These are phyloP conservation scores for Dromiciops gliroides DNA, from an alignment of 2,113 vertebrate species.

Conservation along the genomic window DNA sequence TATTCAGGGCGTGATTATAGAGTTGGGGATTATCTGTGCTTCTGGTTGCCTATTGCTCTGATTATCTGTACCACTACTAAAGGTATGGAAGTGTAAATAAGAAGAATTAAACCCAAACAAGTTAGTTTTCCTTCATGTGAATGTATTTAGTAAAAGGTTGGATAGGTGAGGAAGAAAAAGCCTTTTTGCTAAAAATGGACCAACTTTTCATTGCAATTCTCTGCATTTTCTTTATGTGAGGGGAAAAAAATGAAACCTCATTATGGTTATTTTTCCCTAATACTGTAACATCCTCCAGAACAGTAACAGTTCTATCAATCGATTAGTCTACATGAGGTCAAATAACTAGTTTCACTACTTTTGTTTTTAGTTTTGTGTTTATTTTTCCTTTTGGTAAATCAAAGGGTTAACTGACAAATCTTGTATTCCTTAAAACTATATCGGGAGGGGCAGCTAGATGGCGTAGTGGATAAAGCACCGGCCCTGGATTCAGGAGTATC, in stretches of 20 bases:
- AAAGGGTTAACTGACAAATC: neutral
- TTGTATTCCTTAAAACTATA: neutral
- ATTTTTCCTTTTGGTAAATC: neutral
- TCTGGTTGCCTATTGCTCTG: conserved; percentile 49
- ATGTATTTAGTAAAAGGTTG: conserved; percentile 36
- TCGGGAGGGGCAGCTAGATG: too few relatives aligned
- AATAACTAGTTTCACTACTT: neutral
- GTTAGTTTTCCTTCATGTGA: conserved; percentile 36
- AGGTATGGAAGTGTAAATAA: neutral
- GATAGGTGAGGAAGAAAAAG: neutral
- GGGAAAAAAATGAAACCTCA: neutral
- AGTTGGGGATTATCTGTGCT: conserved; percentile 67
- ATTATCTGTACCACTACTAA: conserved; percentile 39
- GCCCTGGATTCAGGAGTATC: too few relatives aligned
- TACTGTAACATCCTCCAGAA: neutral
- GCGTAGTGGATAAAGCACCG: too few relatives aligned
- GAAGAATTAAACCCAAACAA: conserved; percentile 40
- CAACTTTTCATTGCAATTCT: conserved; percentile 29
- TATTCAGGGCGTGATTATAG: conserved; percentile 68
- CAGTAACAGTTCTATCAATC: neutral
- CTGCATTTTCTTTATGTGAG: neutral
- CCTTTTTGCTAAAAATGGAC: conserved; percentile 11
- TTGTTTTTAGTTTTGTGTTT: neutral
- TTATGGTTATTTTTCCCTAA: neutral
- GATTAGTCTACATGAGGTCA: neutral